phyloP scores from a whole-genome alignment of 2,797 vertebrate genomes.

The Esox masquinongy region DNA sequence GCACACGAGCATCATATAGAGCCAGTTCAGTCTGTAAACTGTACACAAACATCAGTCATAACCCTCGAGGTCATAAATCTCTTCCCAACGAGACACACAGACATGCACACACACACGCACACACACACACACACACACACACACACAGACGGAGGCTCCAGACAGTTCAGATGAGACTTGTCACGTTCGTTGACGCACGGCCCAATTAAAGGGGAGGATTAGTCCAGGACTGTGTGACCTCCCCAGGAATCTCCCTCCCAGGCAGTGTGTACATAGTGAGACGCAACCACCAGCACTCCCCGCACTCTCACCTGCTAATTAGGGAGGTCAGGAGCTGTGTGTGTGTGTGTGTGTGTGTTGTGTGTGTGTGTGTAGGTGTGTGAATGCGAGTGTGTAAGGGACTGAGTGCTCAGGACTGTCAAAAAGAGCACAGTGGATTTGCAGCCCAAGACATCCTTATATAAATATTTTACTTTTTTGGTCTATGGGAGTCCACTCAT shows the following conservation, averaged over 20 bases:
- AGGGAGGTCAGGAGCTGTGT: slow-evolving; percentile 47
- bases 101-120: slow-evolving; percentile 4
- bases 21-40: slow-evolving; percentile 22
- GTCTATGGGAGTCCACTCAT: slow-evolving; percentile 54
- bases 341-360: not conserved
- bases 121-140: slow-evolving; percentile 25
- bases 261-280: slow-evolving; percentile 78
- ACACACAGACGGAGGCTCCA: slow-evolving; percentile 37
- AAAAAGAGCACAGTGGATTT: slow-evolving; percentile 54
- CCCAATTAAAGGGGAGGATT: slow-evolving; percentile 85
- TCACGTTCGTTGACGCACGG: slow-evolving; percentile 74
- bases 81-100: slow-evolving; percentile 20
- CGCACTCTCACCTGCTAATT: slow-evolving; percentile 86
- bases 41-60: slow-evolving; percentile 50
- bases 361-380: not conserved
- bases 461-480: slow-evolving; percentile 78
- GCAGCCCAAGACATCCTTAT: slow-evolving; percentile 64
- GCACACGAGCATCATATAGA: slow-evolving; percentile 33
- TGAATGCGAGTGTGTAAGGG: not conserved
- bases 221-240: slow-evolving; percentile 81
- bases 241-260: slow-evolving; percentile 76
- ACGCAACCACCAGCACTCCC: slow-evolving; percentile 66
- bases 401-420: slow-evolving; percentile 31
- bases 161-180: slow-evolving; percentile 78
- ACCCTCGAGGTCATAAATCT: slow-evolving; percentile 35